A percentile compares a stretch with the other conserved stretches of the same genome.
These are phyloP conservation scores for Pseudeuparius sepicola DNA, from an alignment of 2,888 invertebrate genomes.

Conservation along the genomic window DNA sequence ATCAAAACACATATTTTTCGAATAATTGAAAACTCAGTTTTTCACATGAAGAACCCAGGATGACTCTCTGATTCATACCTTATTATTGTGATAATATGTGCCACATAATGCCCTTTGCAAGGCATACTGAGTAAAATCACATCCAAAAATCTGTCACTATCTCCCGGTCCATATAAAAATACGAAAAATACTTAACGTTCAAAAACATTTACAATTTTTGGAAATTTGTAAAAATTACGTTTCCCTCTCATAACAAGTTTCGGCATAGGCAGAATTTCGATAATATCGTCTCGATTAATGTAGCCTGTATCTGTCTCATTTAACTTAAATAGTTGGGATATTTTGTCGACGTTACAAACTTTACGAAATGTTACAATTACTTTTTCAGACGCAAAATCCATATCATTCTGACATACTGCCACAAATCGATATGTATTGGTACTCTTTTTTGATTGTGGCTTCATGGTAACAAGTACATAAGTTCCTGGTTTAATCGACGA, in stretches of 20 bases:
- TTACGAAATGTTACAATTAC: neutral
- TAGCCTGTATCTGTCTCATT: neutral
- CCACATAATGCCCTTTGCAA: no score
- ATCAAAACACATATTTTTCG: no score
- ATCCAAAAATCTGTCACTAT: constrained; percentile 4
- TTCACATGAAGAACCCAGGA: no score
- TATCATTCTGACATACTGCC: constrained; percentile 1
- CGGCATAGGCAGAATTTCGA: constrained; percentile 3
- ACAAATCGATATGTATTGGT: constrained; percentile 1
- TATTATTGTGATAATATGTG: no score
- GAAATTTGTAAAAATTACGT: constrained; percentile 2
- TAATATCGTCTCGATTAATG: constrained; percentile 1
- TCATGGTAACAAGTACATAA: neutral
- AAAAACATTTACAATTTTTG: constrained; percentile 1
- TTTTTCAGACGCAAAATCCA: neutral
- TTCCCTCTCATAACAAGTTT: constrained; percentile 1
- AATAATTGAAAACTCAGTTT: no score
- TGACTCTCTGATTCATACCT: no score
- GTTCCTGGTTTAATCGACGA: neutral
- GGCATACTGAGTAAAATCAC: no score
- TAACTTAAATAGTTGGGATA: constrained; percentile 1
- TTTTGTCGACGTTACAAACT: constrained; percentile 1
- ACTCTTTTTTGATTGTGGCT: neutral
- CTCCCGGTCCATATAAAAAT: neutral
- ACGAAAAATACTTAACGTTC: neutral